Percentiles rank a stretch among this genome's conserved stretches.
phyloP scores from a whole-genome alignment of 2,113 vertebrate species.

The Charadrius vociferus region DNA sequence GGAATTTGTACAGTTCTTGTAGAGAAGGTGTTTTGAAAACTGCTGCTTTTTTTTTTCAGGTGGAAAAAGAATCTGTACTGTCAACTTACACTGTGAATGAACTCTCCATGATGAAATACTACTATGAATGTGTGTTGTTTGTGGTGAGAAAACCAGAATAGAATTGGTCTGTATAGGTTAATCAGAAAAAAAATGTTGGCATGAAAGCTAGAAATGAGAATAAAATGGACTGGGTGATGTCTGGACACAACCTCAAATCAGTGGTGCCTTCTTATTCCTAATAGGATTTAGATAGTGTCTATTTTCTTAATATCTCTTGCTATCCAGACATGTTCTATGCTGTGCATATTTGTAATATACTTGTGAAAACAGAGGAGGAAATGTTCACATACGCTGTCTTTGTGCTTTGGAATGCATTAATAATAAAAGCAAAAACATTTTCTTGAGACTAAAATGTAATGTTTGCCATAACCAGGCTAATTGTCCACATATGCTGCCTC shows the following conservation, averaged over 20 bases:
- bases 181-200: background rate
- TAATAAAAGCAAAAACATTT: background rate
- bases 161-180: slow-evolving; percentile 9
- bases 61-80: slow-evolving; percentile 90
- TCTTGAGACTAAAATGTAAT: background rate
- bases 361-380: slow-evolving; percentile 50
- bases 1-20: background rate
- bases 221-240: slow-evolving; percentile 53
- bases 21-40: background rate
- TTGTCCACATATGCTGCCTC: background rate
- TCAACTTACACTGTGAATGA: slow-evolving; percentile 97
- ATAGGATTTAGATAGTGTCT: slow-evolving; percentile 75
- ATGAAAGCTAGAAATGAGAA: slow-evolving; percentile 44
- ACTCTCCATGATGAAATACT: slow-evolving; percentile 95
- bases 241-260: slow-evolving; percentile 77
- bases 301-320: slow-evolving; percentile 78
- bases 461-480: slow-evolving; percentile 23
- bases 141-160: slow-evolving; percentile 90
- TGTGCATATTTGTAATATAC: slow-evolving; percentile 67
- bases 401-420: slow-evolving; percentile 47
- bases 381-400: slow-evolving; percentile 39
- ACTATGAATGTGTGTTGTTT: slow-evolving; percentile 97
- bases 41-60: slow-evolving; percentile 72
- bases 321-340: slow-evolving; percentile 66
- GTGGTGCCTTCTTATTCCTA: slow-evolving; percentile 82